phyloP scores from a whole-genome alignment of 2,888 invertebrate genomes.

The Aleiodes leptofemur region DNA sequence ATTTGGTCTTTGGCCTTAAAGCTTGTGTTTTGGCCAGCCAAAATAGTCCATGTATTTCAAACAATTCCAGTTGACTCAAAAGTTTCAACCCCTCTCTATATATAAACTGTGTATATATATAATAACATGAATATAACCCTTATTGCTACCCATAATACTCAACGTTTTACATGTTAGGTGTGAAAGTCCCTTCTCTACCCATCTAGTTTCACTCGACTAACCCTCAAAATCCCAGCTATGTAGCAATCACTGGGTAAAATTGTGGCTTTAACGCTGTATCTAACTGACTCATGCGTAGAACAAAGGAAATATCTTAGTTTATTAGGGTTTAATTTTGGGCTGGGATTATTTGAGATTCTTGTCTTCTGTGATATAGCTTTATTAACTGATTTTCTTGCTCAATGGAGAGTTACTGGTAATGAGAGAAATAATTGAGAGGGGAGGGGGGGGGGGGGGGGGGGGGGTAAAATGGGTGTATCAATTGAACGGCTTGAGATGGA shows the following conservation, averaged over 20 bases:
- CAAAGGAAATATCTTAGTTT: conserved; percentile 23
- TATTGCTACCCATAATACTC: conserved; percentile 33
- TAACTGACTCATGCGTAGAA: not conserved
- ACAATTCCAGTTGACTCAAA: not conserved
- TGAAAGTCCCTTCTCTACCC: conserved; percentile 1
- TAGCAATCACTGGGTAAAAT: conserved; percentile 23
- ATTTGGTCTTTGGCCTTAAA: not conserved
- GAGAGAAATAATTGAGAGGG: too few relatives aligned
- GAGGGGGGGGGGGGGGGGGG: too few relatives aligned
- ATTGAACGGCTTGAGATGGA: too few relatives aligned
- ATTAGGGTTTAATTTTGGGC: not conserved
- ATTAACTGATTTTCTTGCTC: not conserved
- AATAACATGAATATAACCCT: conserved; percentile 23
- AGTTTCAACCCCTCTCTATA: conserved; percentile 2
- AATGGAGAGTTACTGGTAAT: too few relatives aligned
- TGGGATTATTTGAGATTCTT: not conserved
- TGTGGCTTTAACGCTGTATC: conserved; percentile 1
- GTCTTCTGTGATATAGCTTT: not conserved
- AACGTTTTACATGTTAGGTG: not conserved
- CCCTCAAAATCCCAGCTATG: conserved; percentile 8
- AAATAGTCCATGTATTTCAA: not conserved
- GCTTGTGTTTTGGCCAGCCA: not conserved
- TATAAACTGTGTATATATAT: conserved; percentile 3
- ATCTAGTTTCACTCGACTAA: conserved; percentile 10
- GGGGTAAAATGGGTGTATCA: too few relatives aligned